Conservation (phyloP, 1,140 invertebrate genomes). For the Cherax destructor region DNA sequence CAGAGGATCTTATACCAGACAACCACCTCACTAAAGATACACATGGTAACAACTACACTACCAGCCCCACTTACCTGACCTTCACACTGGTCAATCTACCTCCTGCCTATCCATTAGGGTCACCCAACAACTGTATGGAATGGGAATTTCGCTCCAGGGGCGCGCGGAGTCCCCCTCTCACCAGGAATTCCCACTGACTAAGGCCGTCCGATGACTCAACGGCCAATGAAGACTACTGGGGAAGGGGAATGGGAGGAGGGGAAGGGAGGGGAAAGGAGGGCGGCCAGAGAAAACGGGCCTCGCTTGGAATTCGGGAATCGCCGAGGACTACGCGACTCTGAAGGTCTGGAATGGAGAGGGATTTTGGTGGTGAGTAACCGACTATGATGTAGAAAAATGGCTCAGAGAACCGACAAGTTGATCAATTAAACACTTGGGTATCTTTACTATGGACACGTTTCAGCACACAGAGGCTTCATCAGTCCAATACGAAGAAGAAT, state of each 20-base stretch:
- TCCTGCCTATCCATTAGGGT: neutral
- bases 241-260: too few relatives aligned
- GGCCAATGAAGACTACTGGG: too few relatives aligned
- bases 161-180: neutral
- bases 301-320: neutral
- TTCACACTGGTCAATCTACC: neutral
- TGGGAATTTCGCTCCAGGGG: neutral
- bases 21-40: neutral
- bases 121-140: neutral
- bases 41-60: neutral
- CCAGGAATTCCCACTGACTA: neutral
- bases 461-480: too few relatives aligned
- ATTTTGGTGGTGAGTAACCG: too few relatives aligned
- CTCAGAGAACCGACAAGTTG: too few relatives aligned
- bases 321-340: neutral
- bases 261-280: too few relatives aligned
- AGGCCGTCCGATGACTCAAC: neutral
- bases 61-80: neutral
- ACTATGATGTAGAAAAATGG: too few relatives aligned
- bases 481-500: too few relatives aligned
- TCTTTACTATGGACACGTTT: too few relatives aligned
- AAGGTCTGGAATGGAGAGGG: too few relatives aligned
- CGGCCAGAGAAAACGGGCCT: neutral
- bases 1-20: neutral
- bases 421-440: too few relatives aligned